A percentile compares a stretch with the other conserved stretches of the same genome.
phyloP scores from a whole-genome alignment of 2,113 vertebrate species.

The Acrocephalus arundinaceus region DNA sequence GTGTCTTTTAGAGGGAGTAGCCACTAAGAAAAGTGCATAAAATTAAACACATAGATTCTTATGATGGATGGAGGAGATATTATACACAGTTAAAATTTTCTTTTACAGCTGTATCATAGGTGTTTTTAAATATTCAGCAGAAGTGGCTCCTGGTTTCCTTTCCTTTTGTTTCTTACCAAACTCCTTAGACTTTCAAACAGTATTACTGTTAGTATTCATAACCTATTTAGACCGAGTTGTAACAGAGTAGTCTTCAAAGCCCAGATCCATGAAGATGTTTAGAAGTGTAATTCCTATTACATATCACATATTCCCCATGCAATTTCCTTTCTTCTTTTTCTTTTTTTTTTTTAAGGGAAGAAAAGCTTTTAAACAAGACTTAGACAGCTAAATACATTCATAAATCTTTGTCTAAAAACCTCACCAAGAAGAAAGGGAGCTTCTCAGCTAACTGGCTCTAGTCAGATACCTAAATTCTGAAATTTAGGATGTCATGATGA shows the following conservation, averaged over 20 bases:
- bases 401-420: background rate
- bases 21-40: background rate
- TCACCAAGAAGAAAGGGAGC: background rate
- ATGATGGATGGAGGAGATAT: background rate
- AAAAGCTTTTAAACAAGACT: background rate
- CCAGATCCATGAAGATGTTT: background rate
- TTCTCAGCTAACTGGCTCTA: background rate
- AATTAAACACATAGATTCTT: slow-evolving; percentile 13
- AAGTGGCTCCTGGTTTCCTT: slow-evolving; percentile 30
- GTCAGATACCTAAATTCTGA: background rate
- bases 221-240: background rate
- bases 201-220: slow-evolving; percentile 16
- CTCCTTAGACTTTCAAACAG: slow-evolving; percentile 53
- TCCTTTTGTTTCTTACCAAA: slow-evolving; percentile 29
- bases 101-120: slow-evolving; percentile 15
- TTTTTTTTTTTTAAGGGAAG: background rate
- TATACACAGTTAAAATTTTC: background rate
- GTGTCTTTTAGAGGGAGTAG: background rate
- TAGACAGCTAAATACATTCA: background rate
- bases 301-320: background rate
- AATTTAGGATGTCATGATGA: background rate
- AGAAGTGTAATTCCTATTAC: background rate
- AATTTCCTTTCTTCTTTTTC: background rate
- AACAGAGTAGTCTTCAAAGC: background rate
- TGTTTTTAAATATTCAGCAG: background rate